A percentile compares a stretch with the other conserved stretches of the same genome.
phyloP scores from a whole-genome alignment of 35 echinoderm and acorn worm species.

The Hemicentrotus pulcherrimus region DNA sequence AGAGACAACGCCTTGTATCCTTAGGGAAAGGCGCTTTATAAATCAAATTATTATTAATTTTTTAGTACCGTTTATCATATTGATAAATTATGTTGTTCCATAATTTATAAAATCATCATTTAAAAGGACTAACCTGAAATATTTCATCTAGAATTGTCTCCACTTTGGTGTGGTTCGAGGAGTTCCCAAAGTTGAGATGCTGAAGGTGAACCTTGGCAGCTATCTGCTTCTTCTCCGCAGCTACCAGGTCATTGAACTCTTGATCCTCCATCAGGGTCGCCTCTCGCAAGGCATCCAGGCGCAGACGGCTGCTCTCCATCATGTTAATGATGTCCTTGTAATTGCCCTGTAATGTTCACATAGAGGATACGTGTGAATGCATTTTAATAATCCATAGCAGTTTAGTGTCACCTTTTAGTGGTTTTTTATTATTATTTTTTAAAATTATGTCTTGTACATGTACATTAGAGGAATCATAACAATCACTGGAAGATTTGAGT shows the following conservation, averaged over 20 bases:
- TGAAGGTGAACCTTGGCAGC: constrained; percentile 77
- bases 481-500: too few species aligned
- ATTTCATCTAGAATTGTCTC: constrained; percentile 92
- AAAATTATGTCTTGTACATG: too few species aligned
- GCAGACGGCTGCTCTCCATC: constrained; percentile 84
- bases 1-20: too few species aligned
- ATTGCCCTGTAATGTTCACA: constrained; percentile 60
- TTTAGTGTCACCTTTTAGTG: too few species aligned
- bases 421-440: too few species aligned
- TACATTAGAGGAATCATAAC: too few species aligned
- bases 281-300: constrained; percentile 83
- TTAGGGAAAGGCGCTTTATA: too few species aligned
- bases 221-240: constrained; percentile 79
- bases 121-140: constrained; percentile 31
- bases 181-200: constrained; percentile 53
- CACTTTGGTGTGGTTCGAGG: constrained; percentile 73
- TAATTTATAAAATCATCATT: too few species aligned
- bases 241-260: constrained; percentile 88
- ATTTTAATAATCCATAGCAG: too few species aligned
- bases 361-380: background rate
- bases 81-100: too few species aligned
- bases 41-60: too few species aligned
- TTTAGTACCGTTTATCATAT: too few species aligned
- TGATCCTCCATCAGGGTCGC: constrained; percentile 95
- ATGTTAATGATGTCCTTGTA: constrained; percentile 97